Percentiles rank a stretch among this genome's conserved stretches.
Evolutionary conservation across 2,888 invertebrate genomes (phyloP).

Genomic region (Eristalis pertinax): DNA sequence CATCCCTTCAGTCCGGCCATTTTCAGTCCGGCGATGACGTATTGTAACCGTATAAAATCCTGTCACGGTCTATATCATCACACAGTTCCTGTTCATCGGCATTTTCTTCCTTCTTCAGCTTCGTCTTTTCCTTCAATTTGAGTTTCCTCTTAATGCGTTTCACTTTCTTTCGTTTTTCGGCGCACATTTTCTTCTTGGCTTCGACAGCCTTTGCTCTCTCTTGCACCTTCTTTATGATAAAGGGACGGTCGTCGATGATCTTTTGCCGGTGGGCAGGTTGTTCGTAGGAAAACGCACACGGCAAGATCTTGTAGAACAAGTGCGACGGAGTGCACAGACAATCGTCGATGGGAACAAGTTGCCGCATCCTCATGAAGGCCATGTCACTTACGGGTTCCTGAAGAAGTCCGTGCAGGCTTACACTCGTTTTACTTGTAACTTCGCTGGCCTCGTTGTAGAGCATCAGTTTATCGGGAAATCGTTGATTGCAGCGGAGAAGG

Average conservation of each 20-base stretch:
- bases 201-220: not conserved
- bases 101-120: not conserved
- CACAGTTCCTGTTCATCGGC: slow-evolving; percentile 28
- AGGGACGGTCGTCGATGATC: slow-evolving; percentile 42
- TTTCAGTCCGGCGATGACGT: not conserved
- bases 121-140: not conserved
- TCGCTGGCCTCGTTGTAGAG: slow-evolving; percentile 74
- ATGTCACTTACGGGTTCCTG: slow-evolving; percentile 73
- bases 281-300: slow-evolving; percentile 75
- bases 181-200: not conserved
- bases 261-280: not conserved
- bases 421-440: slow-evolving; percentile 71
- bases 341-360: slow-evolving; percentile 75
- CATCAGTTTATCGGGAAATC: slow-evolving; percentile 76
- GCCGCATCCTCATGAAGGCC: slow-evolving; percentile 74
- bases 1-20: not conserved
- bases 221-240: slow-evolving; percentile 25
- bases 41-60: slow-evolving; percentile 42
- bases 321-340: slow-evolving; percentile 76
- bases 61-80: slow-evolving; percentile 46
- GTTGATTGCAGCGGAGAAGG: slow-evolving; percentile 76
- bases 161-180: slow-evolving; percentile 4
- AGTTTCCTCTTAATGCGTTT: slow-evolving; percentile 20
- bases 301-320: slow-evolving; percentile 74
- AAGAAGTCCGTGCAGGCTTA: slow-evolving; percentile 74